Base-by-base conservation (phyloP, 1,140 invertebrate genomes). In the Euura lappo region DNA sequence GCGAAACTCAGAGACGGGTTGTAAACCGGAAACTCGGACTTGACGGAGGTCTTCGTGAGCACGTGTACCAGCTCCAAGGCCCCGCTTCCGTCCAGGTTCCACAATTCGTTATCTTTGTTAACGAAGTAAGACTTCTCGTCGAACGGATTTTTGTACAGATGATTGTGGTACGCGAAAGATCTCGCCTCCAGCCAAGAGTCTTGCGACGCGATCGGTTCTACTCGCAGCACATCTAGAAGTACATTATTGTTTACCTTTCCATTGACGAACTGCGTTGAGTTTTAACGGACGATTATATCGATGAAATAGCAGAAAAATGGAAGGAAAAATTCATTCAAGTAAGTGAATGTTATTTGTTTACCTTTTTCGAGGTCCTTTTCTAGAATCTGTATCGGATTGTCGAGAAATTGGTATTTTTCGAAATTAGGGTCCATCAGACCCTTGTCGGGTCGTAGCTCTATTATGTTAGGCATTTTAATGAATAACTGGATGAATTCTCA, bases 161-260 rank as follows among this genome's bases (percentile, higher is more conserved):
- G 84, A 82, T 88, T 88, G 60, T 87, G 86, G 73, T 84, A 86
- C 8, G 84, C 85, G 76, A 87, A 88, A 2, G 87, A 72, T 71
- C 78, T 81, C 6, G 81, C 80, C 79, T 87, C 87, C 8, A 88
- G 60, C 71, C 82, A 81, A 4, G 87, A 88, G 68, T 83, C 81
- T 71, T 85, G 86, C 70, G 80, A 76, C 0, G 72, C 45, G 65
- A 69, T 81, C 46, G 80, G 74, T 70, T 86, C 84, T 69, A 84
- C 74, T 43, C 79, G 79, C 45, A 77, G 77, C 46, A 87, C 74
- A 74, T 83, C 86, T 88, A 64, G 68, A 80, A 77, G 8, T 28
- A 28, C 28, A 28, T 28, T 72, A 70, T 11, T 69, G 70, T 69
- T 71, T 43, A 70, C 70, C 65, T 74, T 74, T 28, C 28, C n/a